Evolutionary conservation across 2,888 invertebrate genomes (phyloP), one percentile per base, ranked within the genome.

Genomic region (Anticlea derivata): DNA sequence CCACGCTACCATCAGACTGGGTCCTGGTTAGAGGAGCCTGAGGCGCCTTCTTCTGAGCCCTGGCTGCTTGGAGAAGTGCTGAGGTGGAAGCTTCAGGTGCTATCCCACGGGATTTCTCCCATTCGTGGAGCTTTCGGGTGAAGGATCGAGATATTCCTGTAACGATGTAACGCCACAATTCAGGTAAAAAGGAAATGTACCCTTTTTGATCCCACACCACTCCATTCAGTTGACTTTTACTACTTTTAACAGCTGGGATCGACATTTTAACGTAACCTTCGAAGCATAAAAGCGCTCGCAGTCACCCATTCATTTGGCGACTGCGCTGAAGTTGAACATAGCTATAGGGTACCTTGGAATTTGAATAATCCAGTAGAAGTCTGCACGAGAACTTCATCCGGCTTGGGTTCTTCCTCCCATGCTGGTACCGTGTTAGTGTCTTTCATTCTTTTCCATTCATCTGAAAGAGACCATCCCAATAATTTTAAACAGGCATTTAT

Each of bases 51-150:
- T 60, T 72, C 7, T 80, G 71, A 0, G 83, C 86, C 3, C 77
- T 69, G 1, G 91, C 91, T 11, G 89, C 90, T 1, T 79, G 94
- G 1, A 97, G 87, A 0, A 97, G 82, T 0, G 96, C 95, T 61
- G 97, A 96, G 0, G 96, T 96, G 0, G 96, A 97, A 0, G 94
- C 94, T 78, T 97, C 96, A 0, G 96, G 96, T 0, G 95, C 94
- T 50, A 97, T 96, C 1, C 96, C 96, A 52, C 94, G 91, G n/a
- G 96, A 95, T 68, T 96, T 96, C 75, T 96, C 96, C 97, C 97
- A 98, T 77, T 97, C 97, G 78, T 97, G 97, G 0, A 98, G 91
- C 70, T 96, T 97, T 17, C 95, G 94, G 0, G 97, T 97, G 79
- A 98, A 98, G 63, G 97, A 97, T 33, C 96, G 93, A 0, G 97